Conservation (phyloP, 2,888 invertebrate genomes). For the Pristionchus mayeri region DNA sequence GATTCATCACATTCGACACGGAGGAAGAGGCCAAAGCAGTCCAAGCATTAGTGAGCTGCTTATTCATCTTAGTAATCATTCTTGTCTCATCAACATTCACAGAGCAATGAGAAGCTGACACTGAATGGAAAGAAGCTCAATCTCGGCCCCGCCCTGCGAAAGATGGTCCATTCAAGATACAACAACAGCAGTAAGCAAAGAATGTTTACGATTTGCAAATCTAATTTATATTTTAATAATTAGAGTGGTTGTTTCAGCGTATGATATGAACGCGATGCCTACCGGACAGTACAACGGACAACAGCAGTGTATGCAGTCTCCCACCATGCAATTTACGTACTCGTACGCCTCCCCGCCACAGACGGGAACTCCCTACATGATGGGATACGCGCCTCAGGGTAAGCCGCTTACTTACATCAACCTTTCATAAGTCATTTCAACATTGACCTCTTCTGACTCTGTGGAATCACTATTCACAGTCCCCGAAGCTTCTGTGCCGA, state of each 20-base stretch:
- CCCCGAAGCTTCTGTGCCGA: too few species aligned
- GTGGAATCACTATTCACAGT: too few species aligned
- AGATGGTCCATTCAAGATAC: slow-evolving; percentile 51
- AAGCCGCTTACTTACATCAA: neutral
- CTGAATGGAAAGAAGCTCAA: slow-evolving; percentile 63
- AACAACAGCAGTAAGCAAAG: neutral
- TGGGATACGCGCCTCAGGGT: slow-evolving; percentile 28
- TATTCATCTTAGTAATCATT: too few species aligned
- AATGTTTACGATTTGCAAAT: neutral
- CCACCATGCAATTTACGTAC: slow-evolving; percentile 25
- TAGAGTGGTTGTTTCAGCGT: neutral
- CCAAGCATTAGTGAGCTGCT: slow-evolving; percentile 36
- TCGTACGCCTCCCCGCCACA: neutral
- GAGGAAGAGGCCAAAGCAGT: slow-evolving; percentile 85
- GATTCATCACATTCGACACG: slow-evolving; percentile 88
- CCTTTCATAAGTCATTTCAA: neutral
- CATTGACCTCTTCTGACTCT: too few species aligned
- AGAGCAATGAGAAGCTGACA: slow-evolving; percentile 59
- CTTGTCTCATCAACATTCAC: slow-evolving; percentile 19
- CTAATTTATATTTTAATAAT: neutral
- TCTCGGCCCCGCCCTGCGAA: slow-evolving; percentile 64
- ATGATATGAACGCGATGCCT: neutral
- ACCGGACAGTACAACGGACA: neutral
- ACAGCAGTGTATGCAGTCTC: slow-evolving; percentile 8
- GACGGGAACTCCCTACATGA: neutral